Conservation (phyloP, 2,113 vertebrate genomes). For the Pelecanus crispus region DNA sequence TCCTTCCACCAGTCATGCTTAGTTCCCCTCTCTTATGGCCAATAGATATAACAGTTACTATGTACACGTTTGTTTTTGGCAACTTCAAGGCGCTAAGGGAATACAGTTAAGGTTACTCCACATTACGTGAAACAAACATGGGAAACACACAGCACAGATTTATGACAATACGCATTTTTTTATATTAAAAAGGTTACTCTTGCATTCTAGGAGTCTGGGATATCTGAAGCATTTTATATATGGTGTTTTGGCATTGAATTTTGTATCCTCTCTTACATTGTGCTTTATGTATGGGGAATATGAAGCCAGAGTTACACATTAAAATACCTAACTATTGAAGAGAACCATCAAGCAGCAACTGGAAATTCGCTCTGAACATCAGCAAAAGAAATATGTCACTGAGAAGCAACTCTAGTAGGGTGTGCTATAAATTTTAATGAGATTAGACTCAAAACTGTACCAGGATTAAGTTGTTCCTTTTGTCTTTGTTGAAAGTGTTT, state of each 20-base stretch:
- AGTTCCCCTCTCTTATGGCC: neutral
- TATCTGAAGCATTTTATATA: neutral
- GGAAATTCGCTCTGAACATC: neutral
- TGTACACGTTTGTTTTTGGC: neutral
- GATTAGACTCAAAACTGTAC: neutral
- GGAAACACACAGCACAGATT: neutral
- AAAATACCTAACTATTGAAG: neutral
- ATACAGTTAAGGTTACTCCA: neutral
- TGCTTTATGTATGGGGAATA: neutral
- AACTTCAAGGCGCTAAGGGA: neutral
- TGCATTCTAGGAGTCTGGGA: neutral
- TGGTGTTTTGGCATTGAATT: neutral
- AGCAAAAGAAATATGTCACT: neutral
- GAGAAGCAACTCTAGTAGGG: neutral
- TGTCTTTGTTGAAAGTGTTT: neutral
- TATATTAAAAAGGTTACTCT: neutral
- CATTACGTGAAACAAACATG: neutral
- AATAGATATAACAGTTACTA: neutral
- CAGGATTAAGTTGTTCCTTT: neutral
- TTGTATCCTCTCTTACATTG: neutral
- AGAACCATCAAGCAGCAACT: neutral
- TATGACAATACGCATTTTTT: neutral
- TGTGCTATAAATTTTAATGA: neutral
- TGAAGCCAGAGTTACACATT: neutral
- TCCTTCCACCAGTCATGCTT: neutral